Percentiles rank a stretch among this genome's conserved stretches.
These are phyloP conservation scores for Carposina sasakii DNA, from an alignment of 1,140 invertebrate species.

Conservation along the genomic window DNA sequence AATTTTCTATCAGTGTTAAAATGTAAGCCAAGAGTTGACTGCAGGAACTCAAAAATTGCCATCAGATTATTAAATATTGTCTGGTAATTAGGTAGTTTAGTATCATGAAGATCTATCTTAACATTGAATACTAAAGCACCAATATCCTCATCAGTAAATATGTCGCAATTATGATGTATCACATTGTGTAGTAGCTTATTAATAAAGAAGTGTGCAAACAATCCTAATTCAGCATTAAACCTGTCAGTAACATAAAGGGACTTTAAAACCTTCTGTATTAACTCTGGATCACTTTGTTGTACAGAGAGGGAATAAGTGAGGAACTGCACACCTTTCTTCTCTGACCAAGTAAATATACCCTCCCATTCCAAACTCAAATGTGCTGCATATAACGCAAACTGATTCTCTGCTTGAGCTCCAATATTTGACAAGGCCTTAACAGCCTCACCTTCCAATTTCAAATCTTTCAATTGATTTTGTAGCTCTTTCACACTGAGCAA, in stretches of 20 bases:
- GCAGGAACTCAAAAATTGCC: constrained; percentile 61
- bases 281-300: constrained; percentile 48
- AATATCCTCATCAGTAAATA: constrained; percentile 55
- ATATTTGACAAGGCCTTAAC: constrained; percentile 40
- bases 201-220: constrained; percentile 60
- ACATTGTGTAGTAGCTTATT: constrained; percentile 50
- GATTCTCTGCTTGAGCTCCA: constrained; percentile 44
- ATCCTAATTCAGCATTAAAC: constrained; percentile 46
- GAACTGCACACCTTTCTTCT: constrained; percentile 41
- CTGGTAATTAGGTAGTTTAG: constrained; percentile 49
- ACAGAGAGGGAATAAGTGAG: constrained; percentile 53
- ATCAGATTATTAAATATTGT: constrained; percentile 62
- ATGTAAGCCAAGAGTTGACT: constrained; percentile 51
- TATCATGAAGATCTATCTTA: constrained; percentile 50
- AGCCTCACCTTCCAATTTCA: constrained; percentile 49
- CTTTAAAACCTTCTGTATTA: constrained; percentile 51
- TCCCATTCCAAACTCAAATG: constrained; percentile 59
- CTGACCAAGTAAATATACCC: constrained; percentile 53
- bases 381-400: constrained; percentile 46
- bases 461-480: constrained; percentile 31
- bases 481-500: constrained; percentile 44
- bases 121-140: constrained; percentile 58
- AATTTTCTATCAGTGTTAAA: constrained; percentile 51
- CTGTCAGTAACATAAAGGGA: constrained; percentile 46
- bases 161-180: constrained; percentile 59